Conservation (phyloP, 2,888 invertebrate species). For the Imbricaverruca yamaguchii region DNA sequence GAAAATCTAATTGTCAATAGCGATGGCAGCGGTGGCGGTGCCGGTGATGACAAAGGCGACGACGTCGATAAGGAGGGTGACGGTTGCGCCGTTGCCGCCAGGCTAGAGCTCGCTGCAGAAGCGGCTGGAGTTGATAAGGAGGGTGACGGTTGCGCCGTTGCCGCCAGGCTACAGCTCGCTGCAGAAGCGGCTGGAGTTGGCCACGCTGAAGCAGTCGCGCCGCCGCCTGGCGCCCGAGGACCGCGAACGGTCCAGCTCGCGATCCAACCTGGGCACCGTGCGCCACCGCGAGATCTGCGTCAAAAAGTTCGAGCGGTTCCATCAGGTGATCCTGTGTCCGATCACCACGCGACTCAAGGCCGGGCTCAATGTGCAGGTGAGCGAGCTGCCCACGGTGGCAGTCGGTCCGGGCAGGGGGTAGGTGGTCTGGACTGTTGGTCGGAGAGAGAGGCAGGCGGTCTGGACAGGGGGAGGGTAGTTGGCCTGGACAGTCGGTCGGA, state of each 20-base stretch:
- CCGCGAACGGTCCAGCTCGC: slow-evolving; percentile 1
- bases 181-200: neutral
- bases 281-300: slow-evolving; percentile 51
- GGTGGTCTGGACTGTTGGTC: too few species aligned
- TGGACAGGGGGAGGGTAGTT: neutral
- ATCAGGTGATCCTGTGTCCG: slow-evolving; percentile 55
- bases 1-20: too few species aligned
- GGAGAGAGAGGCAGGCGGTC: too few species aligned
- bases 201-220: neutral
- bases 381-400: neutral
- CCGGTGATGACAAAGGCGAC: too few species aligned
- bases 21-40: too few species aligned
- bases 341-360: slow-evolving; percentile 53
- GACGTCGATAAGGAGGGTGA: too few species aligned
- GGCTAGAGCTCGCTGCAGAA: neutral
- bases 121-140: too few species aligned
- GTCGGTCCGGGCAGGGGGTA: too few species aligned
- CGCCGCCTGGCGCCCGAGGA: neutral
- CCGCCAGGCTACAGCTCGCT: slow-evolving; percentile 5
- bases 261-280: slow-evolving; percentile 35
- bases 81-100: too few species aligned
- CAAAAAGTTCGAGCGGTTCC: slow-evolving; percentile 51
- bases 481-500: neutral
- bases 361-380: slow-evolving; percentile 55
- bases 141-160: too few species aligned